Evolutionary conservation across 2,113 vertebrate species (phyloP).

Genomic region (pig (Sus scrofa)): DNA sequence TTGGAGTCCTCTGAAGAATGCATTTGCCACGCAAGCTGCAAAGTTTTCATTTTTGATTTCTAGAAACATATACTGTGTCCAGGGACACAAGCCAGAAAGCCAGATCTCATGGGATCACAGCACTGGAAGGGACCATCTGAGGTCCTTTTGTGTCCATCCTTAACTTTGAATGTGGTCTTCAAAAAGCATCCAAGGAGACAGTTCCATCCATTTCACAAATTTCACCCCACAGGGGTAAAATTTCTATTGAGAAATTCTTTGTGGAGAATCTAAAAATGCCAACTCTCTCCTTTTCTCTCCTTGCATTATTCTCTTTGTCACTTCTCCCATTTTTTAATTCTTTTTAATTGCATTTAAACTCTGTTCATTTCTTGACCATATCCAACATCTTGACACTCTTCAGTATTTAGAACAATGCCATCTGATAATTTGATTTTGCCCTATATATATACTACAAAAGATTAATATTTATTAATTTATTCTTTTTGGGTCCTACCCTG

Average conservation of each 20-base stretch:
- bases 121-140: background rate
- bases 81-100: background rate
- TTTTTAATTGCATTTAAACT: background rate
- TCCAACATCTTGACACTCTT: background rate
- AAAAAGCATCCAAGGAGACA: background rate
- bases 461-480: background rate
- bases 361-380: background rate
- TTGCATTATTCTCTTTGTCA: background rate
- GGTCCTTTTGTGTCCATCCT: background rate
- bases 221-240: background rate
- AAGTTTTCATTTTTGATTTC: background rate
- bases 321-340: background rate
- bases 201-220: background rate
- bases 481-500: background rate
- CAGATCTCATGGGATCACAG: background rate
- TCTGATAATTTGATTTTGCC: background rate
- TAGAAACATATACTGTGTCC: background rate
- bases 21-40: background rate
- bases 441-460: background rate
- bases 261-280: background rate
- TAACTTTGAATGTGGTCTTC: background rate
- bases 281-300: background rate
- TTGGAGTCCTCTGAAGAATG: background rate
- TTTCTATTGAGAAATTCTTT: background rate
- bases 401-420: background rate